Base-by-base conservation (phyloP, 2,888 invertebrate species). In the Drosophila tanythrix region DNA sequence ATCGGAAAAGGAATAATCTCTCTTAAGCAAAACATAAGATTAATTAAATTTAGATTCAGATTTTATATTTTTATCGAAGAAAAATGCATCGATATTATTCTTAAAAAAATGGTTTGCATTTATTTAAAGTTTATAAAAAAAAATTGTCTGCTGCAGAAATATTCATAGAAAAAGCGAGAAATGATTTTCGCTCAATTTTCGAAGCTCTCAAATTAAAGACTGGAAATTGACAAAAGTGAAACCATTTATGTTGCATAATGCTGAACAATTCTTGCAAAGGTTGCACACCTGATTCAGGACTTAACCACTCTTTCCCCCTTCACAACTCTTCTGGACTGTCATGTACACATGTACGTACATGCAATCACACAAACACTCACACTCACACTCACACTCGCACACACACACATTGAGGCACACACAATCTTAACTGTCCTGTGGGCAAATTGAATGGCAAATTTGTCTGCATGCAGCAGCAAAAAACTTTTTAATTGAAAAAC, bases 401-500 rank as follows among this genome's bases (percentile, higher is more conserved):
- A 56, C 48, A 46, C 40, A 21, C 48, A 1, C 25, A 25, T 1
- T 1, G 21, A 21, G 1, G 21, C 18, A 56, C 48, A 46, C 25
- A 36, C 48, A 69, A 53, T 53, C 65, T 53, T 57, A 66, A 62
- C 52, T 78, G 83, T 78, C 74, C 86, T 81, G 62, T 73, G 81
- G 83, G 76, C 76, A 85, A 86, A 88, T 84, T 84, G 84, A 84
- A 84, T 83, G 83, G 76, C 82, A 81, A 88, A 87, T 86, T 87
- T 81, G 81, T 88, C 87, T 86, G 86, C 76, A 82, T 74, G 81
- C 85, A 87, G 76, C 67, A 74, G 67, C 60, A 76, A 84, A 76
- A 79, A 88, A 86, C 75, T 86, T 87, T 88, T 87, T 87, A 87
- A 87, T 87, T 87, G 87, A 87, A 87, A 87, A 87, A 81, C 82